Evolutionary conservation across 2,113 vertebrate genomes (phyloP), one percentile per base, ranked within the genome.

Genomic region (Chiloscyllium plagiosum): DNA sequence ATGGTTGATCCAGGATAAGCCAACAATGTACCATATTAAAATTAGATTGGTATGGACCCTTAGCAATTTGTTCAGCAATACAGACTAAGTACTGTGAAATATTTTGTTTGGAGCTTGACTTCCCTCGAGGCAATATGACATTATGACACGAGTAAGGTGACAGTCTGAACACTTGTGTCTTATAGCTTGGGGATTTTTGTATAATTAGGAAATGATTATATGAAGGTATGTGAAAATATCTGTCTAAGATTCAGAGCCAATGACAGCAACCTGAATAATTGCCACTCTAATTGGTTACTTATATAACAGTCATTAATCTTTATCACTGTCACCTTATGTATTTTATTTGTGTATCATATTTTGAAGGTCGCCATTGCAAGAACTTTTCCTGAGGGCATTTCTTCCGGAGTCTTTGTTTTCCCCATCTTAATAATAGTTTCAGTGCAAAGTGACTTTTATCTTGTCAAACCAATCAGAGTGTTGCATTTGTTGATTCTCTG

Each of bases 21-120:
- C 42, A 72, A 50, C 13, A 95, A 95, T 17, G 24, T 95, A 29
- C 4, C 15, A 13, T 50, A 66, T 93, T 66, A 66, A 93, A 93
- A 93, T 29, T 76, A 29, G 42, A 95, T 52, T 47, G 26, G 5
- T 42, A 6, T 76, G 66, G 24, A 33, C 72, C 26, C 33, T 50
- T 52, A 95, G 47, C 69, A 72, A 72, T 95, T 95, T 95, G 69
- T 95, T 72, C 68, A 33, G 47, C 37, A 70, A 95, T 24, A 29
- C 42, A 47, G 66, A 33, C 22, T 76, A 76, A 52, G 24, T 68
- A n/a, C 1, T 20, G n/a, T 72, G 42, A 95, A 29, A 24, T 72
- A 69, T 29, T 95, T 52, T 52, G 69, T 95, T 95, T 95, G 22
- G 69, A 95, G 29, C 66, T 50, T 50, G 47, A 52, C 22, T 52